These are phyloP conservation scores for Chlorospingus semifuscus DNA, from an alignment of 2,797 vertebrate species.

Conservation along the genomic window DNA sequence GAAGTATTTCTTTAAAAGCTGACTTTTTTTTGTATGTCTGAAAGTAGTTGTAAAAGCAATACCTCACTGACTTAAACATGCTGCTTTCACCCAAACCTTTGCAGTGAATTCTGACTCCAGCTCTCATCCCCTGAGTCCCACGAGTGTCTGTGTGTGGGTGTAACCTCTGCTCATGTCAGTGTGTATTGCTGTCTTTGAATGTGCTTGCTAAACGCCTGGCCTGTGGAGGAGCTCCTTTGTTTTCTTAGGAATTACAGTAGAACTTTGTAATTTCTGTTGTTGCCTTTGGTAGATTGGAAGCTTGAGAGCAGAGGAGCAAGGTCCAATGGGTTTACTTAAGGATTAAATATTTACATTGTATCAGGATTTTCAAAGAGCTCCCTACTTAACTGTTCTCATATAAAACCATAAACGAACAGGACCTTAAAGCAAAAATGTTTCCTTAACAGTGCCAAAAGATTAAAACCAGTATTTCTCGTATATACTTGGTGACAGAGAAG, in stretches of 20 bases:
- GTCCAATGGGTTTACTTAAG: neutral
- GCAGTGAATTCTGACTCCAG: neutral
- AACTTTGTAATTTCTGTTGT: neutral
- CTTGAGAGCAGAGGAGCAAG: neutral
- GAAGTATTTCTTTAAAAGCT: neutral
- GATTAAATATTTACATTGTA: neutral
- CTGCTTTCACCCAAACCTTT: neutral
- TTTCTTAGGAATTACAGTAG: neutral
- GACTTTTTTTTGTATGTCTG: neutral
- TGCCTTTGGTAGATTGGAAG: neutral
- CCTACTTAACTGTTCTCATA: neutral
- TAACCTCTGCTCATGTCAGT: neutral
- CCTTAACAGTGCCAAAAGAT: neutral
- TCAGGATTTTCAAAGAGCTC: neutral
- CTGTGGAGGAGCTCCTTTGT: neutral
- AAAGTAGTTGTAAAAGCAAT: neutral
- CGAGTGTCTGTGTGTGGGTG: rapidly evolving
- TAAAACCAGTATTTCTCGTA: neutral
- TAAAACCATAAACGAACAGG: neutral
- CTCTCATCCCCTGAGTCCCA: neutral
- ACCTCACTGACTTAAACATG: neutral
- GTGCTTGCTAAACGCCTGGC: neutral
- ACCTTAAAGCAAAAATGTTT: neutral
- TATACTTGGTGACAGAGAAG: neutral
- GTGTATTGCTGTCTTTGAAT: neutral